phyloP scores from a whole-genome alignment of 2,113 vertebrate species.

The Neopipo cinnamomea region DNA sequence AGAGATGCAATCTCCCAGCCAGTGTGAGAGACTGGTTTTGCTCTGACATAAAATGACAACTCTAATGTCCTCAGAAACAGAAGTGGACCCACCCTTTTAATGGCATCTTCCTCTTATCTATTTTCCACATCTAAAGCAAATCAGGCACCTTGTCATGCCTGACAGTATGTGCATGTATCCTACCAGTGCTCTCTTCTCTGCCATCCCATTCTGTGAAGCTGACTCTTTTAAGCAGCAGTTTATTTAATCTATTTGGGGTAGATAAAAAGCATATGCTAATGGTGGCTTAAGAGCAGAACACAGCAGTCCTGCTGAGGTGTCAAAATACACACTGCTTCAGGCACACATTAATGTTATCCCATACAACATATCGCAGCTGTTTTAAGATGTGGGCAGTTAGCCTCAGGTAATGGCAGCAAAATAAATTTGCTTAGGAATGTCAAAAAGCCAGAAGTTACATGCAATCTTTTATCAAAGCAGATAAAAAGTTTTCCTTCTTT shows the following conservation, averaged over 20 bases:
- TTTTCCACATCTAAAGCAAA: not conserved
- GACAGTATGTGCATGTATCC: rapidly evolving
- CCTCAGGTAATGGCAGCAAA: not conserved
- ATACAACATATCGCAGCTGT: not conserved
- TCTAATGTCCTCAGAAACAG: not conserved
- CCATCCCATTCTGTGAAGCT: not conserved
- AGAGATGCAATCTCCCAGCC: not conserved
- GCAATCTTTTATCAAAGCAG: not conserved
- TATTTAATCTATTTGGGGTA: not conserved
- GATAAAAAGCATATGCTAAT: not conserved
- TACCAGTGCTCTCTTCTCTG: not conserved
- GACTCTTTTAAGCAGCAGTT: not conserved
- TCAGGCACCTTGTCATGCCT: not conserved
- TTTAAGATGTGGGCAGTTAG: not conserved
- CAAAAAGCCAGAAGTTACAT: not conserved
- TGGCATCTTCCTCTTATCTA: not conserved
- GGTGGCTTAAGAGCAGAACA: not conserved
- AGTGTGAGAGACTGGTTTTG: not conserved
- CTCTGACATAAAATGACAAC: not conserved
- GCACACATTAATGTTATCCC: not conserved
- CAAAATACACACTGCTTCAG: not conserved
- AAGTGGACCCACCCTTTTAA: not conserved
- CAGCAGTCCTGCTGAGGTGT: not conserved
- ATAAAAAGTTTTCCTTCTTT: not conserved
- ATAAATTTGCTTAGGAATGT: not conserved